Evolutionary conservation across 2,888 invertebrate genomes (phyloP).

Genomic region (Myathropa florea): DNA sequence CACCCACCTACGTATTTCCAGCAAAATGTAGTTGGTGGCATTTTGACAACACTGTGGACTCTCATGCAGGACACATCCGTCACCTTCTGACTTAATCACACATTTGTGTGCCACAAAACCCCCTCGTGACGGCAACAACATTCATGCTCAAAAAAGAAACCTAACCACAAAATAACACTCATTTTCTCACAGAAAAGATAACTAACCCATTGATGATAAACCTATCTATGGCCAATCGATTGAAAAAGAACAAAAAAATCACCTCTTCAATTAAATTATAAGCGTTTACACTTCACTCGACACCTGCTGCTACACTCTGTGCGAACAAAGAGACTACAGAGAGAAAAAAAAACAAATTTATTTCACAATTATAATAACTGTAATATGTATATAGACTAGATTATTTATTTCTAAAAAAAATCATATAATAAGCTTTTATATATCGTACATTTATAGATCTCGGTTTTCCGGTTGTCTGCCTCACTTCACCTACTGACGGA

Average conservation of each 20-base stretch:
- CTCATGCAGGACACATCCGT: too few species aligned
- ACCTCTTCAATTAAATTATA: background rate
- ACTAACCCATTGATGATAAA: background rate
- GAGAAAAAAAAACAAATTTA: slow-evolving; percentile 5
- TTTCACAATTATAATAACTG: slow-evolving; percentile 36
- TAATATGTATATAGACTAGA: slow-evolving; percentile 66
- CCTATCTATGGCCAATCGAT: background rate
- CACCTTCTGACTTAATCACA: too few species aligned
- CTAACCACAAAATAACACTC: background rate
- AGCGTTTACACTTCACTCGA: background rate
- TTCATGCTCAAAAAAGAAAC: background rate
- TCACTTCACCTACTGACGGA: slow-evolving; percentile 59
- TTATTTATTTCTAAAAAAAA: slow-evolving; percentile 63
- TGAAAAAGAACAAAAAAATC: background rate
- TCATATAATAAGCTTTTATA: slow-evolving; percentile 59
- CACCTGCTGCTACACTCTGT: background rate
- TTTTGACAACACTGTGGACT: too few species aligned
- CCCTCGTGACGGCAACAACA: too few species aligned
- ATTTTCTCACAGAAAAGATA: background rate
- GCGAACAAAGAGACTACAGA: slow-evolving; percentile 6
- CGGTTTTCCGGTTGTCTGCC: slow-evolving; percentile 4
- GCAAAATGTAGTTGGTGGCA: too few species aligned
- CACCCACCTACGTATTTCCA: too few species aligned
- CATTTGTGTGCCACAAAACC: too few species aligned
- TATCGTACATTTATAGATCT: slow-evolving; percentile 43